phyloP scores from a whole-genome alignment of 2,113 vertebrate genomes.

The Ceyx cyanopectus region DNA sequence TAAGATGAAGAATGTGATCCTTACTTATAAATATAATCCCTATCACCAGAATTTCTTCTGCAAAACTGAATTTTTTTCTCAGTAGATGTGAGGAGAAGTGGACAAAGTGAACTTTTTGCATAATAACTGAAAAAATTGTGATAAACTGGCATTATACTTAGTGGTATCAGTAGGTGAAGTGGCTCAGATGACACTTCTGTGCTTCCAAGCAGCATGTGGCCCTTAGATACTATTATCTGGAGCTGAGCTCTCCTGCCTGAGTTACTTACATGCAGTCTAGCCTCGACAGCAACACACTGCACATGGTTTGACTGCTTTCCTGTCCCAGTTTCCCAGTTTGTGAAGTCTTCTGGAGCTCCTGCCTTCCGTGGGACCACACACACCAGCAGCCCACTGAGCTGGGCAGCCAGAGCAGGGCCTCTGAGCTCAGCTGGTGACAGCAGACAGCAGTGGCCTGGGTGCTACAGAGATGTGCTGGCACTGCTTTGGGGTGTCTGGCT shows the following conservation, averaged over 20 bases:
- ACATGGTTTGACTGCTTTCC: not conserved
- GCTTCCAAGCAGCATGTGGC: not conserved
- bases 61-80: not conserved
- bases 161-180: not conserved
- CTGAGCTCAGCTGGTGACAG: not conserved
- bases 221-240: not conserved
- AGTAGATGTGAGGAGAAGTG: not conserved
- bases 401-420: rapidly evolving
- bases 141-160: not conserved
- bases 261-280: not conserved
- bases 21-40: not conserved
- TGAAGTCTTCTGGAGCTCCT: not conserved
- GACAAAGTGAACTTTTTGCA: not conserved
- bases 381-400: not conserved
- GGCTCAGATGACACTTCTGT: not conserved
- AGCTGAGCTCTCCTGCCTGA: not conserved
- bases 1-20: not conserved
- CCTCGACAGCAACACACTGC: not conserved
- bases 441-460: rapidly evolving
- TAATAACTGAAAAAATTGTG: not conserved
- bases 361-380: rapidly evolving
- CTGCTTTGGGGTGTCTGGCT: not conserved
- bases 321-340: not conserved
- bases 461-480: not conserved
- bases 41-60: not conserved